These are phyloP conservation scores for Tachina grossa DNA, from an alignment of 2,888 invertebrate genomes.

Conservation along the genomic window DNA sequence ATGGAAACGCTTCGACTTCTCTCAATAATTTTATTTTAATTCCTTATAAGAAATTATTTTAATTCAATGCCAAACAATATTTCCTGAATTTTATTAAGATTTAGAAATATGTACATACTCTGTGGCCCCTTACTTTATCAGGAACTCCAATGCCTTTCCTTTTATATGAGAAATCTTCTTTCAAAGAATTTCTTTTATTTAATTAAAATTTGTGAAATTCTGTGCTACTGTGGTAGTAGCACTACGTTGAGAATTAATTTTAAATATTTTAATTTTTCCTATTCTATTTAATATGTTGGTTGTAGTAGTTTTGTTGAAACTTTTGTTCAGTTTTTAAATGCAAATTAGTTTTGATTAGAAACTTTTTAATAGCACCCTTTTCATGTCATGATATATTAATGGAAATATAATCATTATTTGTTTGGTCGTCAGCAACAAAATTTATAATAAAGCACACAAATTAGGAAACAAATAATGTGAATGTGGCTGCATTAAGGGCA, in stretches of 20 bases:
- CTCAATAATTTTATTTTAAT: no score
- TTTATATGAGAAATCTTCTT: no score
- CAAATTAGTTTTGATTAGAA: constrained; percentile 59
- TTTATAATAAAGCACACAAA: neutral
- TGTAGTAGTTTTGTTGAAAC: neutral
- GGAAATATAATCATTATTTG: constrained; percentile 52
- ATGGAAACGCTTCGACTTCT: no score
- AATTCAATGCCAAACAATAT: no score
- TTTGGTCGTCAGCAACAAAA: constrained; percentile 11
- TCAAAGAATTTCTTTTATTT: neutral
- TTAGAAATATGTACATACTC: no score
- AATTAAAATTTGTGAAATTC: neutral
- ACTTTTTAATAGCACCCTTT: constrained; percentile 52
- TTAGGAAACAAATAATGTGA: constrained; percentile 21
- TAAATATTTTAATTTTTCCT: neutral
- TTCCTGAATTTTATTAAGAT: no score
- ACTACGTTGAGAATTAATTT: neutral
- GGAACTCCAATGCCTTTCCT: no score
- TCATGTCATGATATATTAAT: constrained; percentile 56
- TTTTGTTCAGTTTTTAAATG: constrained; percentile 36
- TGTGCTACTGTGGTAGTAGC: neutral
- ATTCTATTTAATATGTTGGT: neutral
- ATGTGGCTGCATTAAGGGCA: neutral
- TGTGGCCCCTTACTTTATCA: no score
- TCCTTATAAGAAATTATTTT: no score